These are phyloP conservation scores for Synanthedon myopaeformis DNA, from an alignment of 2,888 invertebrate genomes.

Conservation along the genomic window DNA sequence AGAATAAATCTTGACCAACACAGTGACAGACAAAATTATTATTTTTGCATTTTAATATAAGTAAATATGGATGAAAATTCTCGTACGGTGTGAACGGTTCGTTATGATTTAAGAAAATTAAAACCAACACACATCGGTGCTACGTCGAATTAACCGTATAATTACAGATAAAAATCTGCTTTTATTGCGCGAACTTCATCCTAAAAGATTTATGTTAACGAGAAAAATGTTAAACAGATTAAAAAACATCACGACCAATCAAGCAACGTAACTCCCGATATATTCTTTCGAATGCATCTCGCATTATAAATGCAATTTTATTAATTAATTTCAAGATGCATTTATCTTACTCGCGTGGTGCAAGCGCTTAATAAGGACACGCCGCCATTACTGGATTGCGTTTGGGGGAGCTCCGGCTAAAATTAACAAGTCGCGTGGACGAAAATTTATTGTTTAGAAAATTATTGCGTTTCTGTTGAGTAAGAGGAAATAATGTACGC, in stretches of 20 bases:
- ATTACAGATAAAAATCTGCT: slow-evolving; percentile 4
- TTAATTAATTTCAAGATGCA: slow-evolving; percentile 62
- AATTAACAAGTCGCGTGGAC: slow-evolving; percentile 21
- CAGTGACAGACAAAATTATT: no score
- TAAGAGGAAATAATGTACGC: not conserved
- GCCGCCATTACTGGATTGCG: slow-evolving; percentile 36
- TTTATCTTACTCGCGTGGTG: slow-evolving; percentile 58
- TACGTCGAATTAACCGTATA: not conserved
- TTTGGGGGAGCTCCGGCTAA: slow-evolving; percentile 26
- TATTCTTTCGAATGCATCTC: not conserved
- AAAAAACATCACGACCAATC: slow-evolving; percentile 31
- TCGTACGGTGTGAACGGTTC: no score
- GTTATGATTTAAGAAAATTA: no score
- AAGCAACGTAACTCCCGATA: slow-evolving; percentile 13
- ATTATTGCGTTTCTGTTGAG: not conserved
- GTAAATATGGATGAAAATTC: no score
- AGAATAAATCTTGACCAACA: no score
- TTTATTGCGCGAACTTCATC: slow-evolving; percentile 10
- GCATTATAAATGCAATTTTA: slow-evolving; percentile 43
- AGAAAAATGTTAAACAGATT: slow-evolving; percentile 10
- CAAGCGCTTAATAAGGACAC: slow-evolving; percentile 49
- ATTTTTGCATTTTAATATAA: no score
- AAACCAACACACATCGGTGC: no score
- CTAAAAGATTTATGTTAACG: slow-evolving; percentile 15
- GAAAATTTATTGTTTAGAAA: slow-evolving; percentile 21